Evolutionary conservation across 2,113 vertebrate species (phyloP).

Genomic region (Amblyopsis rosae): DNA sequence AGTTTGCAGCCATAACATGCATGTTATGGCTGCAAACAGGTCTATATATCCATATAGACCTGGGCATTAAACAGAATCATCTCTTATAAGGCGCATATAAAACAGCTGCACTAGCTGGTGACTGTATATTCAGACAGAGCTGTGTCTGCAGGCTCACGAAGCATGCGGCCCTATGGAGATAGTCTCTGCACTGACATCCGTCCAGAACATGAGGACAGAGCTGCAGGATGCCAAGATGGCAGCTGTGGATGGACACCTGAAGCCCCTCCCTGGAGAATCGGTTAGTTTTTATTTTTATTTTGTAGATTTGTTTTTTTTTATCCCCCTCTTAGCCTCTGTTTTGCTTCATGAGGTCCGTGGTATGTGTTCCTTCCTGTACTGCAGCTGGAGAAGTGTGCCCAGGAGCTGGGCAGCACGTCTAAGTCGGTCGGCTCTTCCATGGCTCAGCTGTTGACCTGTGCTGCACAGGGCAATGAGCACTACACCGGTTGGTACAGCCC

Average conservation of each 20-base stretch:
- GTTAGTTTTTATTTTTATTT: constrained; percentile 63
- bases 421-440: constrained; percentile 98
- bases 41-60: no score
- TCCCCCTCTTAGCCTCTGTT: background rate
- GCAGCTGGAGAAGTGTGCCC: constrained; percentile 95
- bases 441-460: constrained; percentile 96
- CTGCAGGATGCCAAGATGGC: constrained; percentile 94
- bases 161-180: constrained; percentile 98
- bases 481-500: constrained; percentile 86
- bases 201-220: constrained; percentile 91
- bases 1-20: no score
- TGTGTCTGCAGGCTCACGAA: constrained; percentile 87
- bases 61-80: no score
- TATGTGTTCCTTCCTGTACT: constrained; percentile 6
- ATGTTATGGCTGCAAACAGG: no score
- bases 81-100: no score
- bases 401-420: constrained; percentile 95
- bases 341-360: background rate
- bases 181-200: constrained; percentile 90
- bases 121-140: no score
- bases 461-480: constrained; percentile 96
- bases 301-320: background rate
- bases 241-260: constrained; percentile 84
- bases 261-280: constrained; percentile 94
- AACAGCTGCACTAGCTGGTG: no score